Evolutionary conservation across 2,113 vertebrate genomes (phyloP), one percentile per base, ranked within the genome.

Genomic region (Patagioenas fasciata): DNA sequence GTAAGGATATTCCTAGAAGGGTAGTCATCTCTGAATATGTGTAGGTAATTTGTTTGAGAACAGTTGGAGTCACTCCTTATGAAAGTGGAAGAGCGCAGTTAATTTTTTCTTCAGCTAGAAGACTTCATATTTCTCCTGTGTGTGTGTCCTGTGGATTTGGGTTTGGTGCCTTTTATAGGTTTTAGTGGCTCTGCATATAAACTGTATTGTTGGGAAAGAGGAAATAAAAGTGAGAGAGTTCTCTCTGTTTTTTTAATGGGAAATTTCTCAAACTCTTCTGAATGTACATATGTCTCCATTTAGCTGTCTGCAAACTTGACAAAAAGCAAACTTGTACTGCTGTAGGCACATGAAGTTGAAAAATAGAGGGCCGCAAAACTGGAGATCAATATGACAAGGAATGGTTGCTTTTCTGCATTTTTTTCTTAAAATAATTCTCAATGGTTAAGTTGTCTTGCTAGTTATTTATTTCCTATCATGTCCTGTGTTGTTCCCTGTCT

Each of bases 1-100:
- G 90, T 93, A 62, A 88, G 67, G 24, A 3, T 94, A 58, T 93
- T 96, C 72, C 93, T 91, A 83, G 90, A 95, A 92, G 80, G 72
- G 85, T 44, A 57, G 50, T 56, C 51, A 14, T 86, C 42, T 77
- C 51, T 67, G 61, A 90, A 32, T 90, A 53, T 0, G 0, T 75
- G 50, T 88, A 89, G 69, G 60, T 93, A 75, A 83, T 80, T 72
- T 91, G 47, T 83, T 74, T 66, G 65, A 78, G 65, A 84, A 24
- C 58, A 65, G 72, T 62, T 79, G 36, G 57, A 83, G 57, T 72
- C 71, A 81, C 0, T 88, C 32, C 24, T 84, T 71, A 47, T 3
- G 11, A 81, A 71, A 67, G 64, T 72, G 67, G 67, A 89, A 88
- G 60, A 88, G 66, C 48, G 31, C 24, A 71, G 62, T 60, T 90